Percentiles rank a stretch among this genome's conserved stretches.
Evolutionary conservation across 2,113 vertebrate genomes (phyloP).

Genomic region (Meriones unguiculatus): DNA sequence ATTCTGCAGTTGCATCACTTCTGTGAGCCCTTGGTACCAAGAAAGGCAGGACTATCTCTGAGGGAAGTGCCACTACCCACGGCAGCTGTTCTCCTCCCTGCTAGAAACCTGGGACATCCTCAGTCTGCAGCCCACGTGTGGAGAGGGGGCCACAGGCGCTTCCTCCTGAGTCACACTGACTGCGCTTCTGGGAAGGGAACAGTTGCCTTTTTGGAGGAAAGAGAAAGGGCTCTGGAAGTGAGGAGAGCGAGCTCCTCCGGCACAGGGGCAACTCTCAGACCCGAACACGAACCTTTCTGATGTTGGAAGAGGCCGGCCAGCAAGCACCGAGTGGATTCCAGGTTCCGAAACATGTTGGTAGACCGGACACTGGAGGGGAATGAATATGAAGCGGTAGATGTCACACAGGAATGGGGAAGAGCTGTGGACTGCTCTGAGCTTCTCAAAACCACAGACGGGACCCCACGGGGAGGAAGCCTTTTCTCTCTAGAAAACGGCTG

Average conservation of each 20-base stretch:
- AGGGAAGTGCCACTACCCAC: not conserved
- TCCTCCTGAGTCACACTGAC: not conserved
- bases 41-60: not conserved
- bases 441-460: not conserved
- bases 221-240: not conserved
- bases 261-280: not conserved
- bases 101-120: not conserved
- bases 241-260: not conserved
- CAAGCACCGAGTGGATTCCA: slow-evolving; percentile 96
- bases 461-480: not conserved
- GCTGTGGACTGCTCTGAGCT: not conserved
- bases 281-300: slow-evolving; percentile 91
- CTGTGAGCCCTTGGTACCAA: not conserved
- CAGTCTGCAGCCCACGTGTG: not conserved
- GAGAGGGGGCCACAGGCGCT: not conserved
- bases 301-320: slow-evolving; percentile 95
- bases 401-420: not conserved
- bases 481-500: not conserved
- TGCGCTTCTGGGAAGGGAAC: not conserved
- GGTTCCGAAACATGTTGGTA: slow-evolving; percentile 95
- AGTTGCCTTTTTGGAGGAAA: not conserved
- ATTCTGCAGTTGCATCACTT: not conserved
- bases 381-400: not conserved
- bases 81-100: not conserved
- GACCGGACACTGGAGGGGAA: slow-evolving; percentile 92